Percentiles rank a stretch among this genome's conserved stretches.
These are phyloP conservation scores for Chaetodon auriga DNA, from an alignment of 2,113 vertebrate species.

Conservation along the genomic window DNA sequence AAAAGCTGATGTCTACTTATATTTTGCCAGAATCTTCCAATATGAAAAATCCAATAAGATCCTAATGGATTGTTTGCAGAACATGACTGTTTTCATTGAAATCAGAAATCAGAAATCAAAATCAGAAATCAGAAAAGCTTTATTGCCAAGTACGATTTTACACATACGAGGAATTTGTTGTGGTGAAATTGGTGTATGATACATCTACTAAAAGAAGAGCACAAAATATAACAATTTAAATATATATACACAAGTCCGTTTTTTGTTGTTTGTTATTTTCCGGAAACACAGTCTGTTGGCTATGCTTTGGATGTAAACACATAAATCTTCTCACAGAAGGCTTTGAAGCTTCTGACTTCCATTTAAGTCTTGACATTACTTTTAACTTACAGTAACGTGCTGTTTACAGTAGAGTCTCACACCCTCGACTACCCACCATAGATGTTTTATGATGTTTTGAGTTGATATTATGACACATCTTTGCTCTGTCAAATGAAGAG, in stretches of 20 bases:
- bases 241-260: no score
- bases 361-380: background rate
- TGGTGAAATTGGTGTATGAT: no score
- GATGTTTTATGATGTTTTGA: background rate
- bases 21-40: background rate
- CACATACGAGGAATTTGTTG: no score
- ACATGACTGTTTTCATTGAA: background rate
- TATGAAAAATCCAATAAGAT: background rate
- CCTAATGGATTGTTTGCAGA: background rate
- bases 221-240: no score
- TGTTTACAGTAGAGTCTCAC: background rate
- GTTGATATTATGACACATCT: conserved; percentile 21
- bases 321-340: background rate
- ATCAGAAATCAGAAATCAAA: no score
- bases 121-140: no score
- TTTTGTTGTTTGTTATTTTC: no score
- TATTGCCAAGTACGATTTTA: no score
- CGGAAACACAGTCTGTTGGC: no score
- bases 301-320: background rate
- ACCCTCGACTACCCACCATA: background rate
- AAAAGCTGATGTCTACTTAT: background rate
- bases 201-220: no score
- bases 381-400: background rate
- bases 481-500: conserved; percentile 57
- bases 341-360: background rate